These are phyloP conservation scores for Lophochroa leadbeateri DNA, from an alignment of 2,113 vertebrate species.

Conservation along the genomic window DNA sequence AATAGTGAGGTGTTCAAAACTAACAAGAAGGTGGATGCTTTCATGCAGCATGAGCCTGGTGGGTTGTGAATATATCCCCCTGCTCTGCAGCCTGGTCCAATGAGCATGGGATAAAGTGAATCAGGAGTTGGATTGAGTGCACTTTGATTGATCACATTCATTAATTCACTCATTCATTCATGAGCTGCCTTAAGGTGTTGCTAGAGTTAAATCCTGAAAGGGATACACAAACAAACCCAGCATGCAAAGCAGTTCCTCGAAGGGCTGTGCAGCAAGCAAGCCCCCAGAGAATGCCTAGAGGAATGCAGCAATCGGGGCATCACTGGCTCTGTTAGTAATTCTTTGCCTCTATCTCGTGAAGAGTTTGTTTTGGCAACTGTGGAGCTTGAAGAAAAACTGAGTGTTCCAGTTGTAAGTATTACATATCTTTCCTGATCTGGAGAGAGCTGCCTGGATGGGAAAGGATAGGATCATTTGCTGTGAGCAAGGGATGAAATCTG, in stretches of 20 bases:
- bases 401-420: background rate
- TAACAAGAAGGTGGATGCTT: background rate
- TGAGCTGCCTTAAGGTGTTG: constrained; percentile 3
- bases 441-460: background rate
- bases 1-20: background rate
- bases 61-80: background rate
- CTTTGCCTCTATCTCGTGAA: constrained; percentile 22
- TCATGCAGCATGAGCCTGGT: background rate
- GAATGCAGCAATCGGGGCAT: constrained; percentile 33
- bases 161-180: background rate
- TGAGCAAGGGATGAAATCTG: background rate
- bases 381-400: background rate
- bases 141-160: background rate
- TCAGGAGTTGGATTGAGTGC: background rate
- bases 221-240: background rate
- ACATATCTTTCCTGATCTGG: background rate
- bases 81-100: background rate
- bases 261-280: background rate
- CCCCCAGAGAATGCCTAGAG: background rate
- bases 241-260: background rate
- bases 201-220: constrained; percentile 45
- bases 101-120: fast-evolving
- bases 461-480: background rate
- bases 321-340: constrained; percentile 7
- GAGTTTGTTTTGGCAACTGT: constrained; percentile 62